Evolutionary conservation across 2,113 vertebrate genomes (phyloP).

Genomic region (Tursiops truncatus): DNA sequence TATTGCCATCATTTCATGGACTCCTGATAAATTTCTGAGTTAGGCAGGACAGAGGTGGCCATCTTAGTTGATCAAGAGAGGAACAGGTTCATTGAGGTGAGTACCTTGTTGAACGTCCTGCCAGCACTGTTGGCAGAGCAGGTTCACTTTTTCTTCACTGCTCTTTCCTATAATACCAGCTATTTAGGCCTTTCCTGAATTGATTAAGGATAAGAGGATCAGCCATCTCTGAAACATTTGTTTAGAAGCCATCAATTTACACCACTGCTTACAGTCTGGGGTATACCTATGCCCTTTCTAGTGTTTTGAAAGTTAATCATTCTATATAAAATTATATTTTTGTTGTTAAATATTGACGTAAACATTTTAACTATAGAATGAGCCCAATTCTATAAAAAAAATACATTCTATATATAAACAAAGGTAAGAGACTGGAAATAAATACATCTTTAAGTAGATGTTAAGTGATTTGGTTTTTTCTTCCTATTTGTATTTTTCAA

Average conservation of each 20-base stretch:
- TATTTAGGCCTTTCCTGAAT: background rate
- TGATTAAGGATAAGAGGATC: background rate
- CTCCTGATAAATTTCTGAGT: background rate
- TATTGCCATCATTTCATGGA: background rate
- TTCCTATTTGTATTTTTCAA: background rate
- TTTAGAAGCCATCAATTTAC: background rate
- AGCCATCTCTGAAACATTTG: background rate
- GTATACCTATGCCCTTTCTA: background rate
- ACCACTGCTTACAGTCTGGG: background rate
- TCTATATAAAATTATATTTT: background rate
- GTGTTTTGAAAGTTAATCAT: constrained; percentile 15
- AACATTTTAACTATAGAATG: constrained; percentile 45
- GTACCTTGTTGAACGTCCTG: background rate
- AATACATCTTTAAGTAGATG: background rate
- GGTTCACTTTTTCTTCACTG: background rate
- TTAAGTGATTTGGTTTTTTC: background rate
- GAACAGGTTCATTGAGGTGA: background rate
- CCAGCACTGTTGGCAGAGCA: background rate
- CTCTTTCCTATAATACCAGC: background rate
- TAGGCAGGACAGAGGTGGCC: background rate
- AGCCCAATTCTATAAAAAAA: background rate
- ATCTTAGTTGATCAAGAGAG: background rate
- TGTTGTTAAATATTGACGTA: background rate
- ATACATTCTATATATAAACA: background rate
- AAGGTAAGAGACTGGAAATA: background rate